Evolutionary conservation across 2,797 vertebrate species (phyloP), one percentile per base, ranked within the genome.

Genomic region (Sorex maritimensis): DNA sequence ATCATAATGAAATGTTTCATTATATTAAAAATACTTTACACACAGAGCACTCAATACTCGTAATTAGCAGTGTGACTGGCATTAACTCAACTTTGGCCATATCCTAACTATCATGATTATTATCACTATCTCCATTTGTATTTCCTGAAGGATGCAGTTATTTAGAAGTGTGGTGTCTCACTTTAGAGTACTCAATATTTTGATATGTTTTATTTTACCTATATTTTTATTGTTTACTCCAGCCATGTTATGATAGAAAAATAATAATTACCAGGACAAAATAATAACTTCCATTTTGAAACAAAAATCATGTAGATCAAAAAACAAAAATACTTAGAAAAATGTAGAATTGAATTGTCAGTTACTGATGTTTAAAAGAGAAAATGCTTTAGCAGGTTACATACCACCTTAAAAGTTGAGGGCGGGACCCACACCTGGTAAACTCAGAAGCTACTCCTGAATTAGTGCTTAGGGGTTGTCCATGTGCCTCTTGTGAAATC

Each of bases 151-250:
- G 23, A 84, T 26, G 52, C 19, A 13, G 21, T 34, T 8, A 28
- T 12, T 44, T 46, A 44, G 21, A 30, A 67, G 58, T 26, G 3
- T 55, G 38, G 3, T 21, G 52, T 14, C 52, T 55, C 52, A 55
- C 13, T 55, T 55, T 55, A 55, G 52, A 14, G 13, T 55, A 44
- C 41, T 44, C 41, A 44, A 44, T 17, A 7, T 14, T 72, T 79
- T 79, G 17, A 91, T n/a, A 82, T 87, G 67, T 19, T 79, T 93
- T 79, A 73, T 72, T 72, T 38, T 44, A 73, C n/a, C 58, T 78
- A 11, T 65, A 73, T 69, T 17, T 82, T 67, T 23, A 80, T 58
- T 46, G 67, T 46, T 80, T 8, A 38, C 6, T 9, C 12, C 82
- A 26, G 12, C 12, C 12, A 73, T n/a, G 12, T 58, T 61, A 55